Base-by-base conservation (phyloP, 2,888 invertebrate genomes). In the Hirtodrosophila confusa region DNA sequence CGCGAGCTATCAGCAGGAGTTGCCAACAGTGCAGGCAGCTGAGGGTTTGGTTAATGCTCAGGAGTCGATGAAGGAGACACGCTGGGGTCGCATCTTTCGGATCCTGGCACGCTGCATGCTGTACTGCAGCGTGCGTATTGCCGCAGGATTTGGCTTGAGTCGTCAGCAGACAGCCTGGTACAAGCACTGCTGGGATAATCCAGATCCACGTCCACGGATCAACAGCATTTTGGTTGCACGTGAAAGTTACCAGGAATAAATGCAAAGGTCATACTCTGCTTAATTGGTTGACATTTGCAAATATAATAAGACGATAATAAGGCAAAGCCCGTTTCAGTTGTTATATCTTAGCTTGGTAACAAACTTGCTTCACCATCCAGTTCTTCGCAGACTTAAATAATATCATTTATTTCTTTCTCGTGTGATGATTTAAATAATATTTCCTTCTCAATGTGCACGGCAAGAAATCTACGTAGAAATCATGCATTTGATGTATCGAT, bases 121-220 rank as follows among this genome's bases (percentile, higher is more conserved):
- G 3, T 57, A 75, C 4, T 61, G 63, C 27, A 9, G 44, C 8
- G 36, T 31, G 2, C 58, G 63, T 0, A 41, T 80, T 31, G 78
- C 78, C 8, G 44, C 65, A 0, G 84, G 75, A 1, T 73, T 80
- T 24, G 80, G 80, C 0, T 39, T 80, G 47, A 69, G 61, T 3
- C 60, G 47, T 3, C 78, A 69, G 43, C 72, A 72, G 36, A 49
- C 58, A 0, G 45, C 47, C 5, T 80, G 80, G 80, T 84, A 80
- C 39, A 80, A 78, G 7, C 65, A 80, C 29, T 84, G 84, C 61
- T 80, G 78, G 80, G 56, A 65, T 2, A 48, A 44, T 51, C 80
- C 65, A 5, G 56, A 49, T 0, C 41, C 61, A 4, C 65, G 61
- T 23, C 44, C 67, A 4, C 62, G 37, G 36, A 49, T 49, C 12